phyloP scores from a whole-genome alignment of 2,888 invertebrate species.

The Augochlorella aurata region DNA sequence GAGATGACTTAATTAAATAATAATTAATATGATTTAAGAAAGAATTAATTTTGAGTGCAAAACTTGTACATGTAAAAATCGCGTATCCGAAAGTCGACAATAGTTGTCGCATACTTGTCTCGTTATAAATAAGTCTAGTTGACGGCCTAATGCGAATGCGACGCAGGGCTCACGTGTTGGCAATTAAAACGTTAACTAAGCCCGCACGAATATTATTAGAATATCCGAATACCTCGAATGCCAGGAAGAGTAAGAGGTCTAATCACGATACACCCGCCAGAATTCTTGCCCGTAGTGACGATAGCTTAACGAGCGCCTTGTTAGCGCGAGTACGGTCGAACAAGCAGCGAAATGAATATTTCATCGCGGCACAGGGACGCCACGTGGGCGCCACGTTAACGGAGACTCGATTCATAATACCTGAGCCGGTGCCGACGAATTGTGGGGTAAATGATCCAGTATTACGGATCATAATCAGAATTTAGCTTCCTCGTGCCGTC shows the following conservation, averaged over 20 bases:
- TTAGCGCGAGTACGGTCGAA: conserved; percentile 62
- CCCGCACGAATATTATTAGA: conserved; percentile 53
- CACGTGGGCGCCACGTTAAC: conserved; percentile 61
- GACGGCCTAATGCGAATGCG: background rate
- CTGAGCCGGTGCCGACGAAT: conserved; percentile 44
- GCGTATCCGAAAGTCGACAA: background rate
- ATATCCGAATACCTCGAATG: conserved; percentile 49
- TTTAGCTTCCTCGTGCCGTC: background rate
- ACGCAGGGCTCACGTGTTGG: conserved; percentile 33
- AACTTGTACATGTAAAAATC: background rate
- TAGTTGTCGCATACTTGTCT: background rate
- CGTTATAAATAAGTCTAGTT: background rate
- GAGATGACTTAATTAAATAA: too few species aligned
- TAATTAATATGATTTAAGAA: too few species aligned
- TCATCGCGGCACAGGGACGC: conserved; percentile 57
- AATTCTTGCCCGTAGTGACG: conserved; percentile 53
- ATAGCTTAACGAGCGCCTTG: conserved; percentile 66
- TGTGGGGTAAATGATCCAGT: conserved; percentile 25
- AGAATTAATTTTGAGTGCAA: background rate
- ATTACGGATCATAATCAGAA: conserved; percentile 24
- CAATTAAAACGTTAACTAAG: conserved; percentile 56
- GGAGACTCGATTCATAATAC: conserved; percentile 52
- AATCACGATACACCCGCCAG: conserved; percentile 54
- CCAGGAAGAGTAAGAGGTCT: conserved; percentile 47
- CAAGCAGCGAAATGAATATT: conserved; percentile 66